phyloP scores from a whole-genome alignment of 2,888 invertebrate species.

The Ferrisia virgata region DNA sequence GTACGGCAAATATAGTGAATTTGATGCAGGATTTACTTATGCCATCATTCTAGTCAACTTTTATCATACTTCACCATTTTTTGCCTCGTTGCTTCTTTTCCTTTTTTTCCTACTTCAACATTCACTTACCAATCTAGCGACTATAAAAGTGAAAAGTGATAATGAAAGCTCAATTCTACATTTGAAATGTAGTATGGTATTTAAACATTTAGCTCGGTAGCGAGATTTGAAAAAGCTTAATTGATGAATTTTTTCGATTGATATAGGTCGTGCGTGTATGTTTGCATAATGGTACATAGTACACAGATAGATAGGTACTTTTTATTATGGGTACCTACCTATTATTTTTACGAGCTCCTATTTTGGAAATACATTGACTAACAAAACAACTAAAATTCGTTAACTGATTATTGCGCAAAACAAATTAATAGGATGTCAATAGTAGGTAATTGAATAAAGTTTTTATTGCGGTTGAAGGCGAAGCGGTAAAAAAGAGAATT shows the following conservation, averaged over 20 bases:
- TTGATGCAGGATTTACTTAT: not conserved
- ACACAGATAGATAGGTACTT: not conserved
- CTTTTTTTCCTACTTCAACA: not conserved
- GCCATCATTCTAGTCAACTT: not conserved
- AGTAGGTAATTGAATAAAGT: not conserved
- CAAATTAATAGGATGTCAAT: not conserved
- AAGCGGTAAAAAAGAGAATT: not conserved
- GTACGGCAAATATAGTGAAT: not conserved
- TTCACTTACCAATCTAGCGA: too few species aligned
- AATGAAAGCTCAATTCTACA: not conserved
- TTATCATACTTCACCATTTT: not conserved
- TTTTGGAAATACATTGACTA: not conserved
- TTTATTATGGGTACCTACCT: not conserved
- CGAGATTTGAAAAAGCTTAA: not conserved
- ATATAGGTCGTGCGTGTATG: not conserved
- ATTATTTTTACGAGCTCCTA: not conserved
- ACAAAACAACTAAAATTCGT: not conserved
- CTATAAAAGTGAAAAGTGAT: not conserved
- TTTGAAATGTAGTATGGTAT: not conserved
- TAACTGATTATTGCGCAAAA: not conserved
- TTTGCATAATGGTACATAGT: too few species aligned
- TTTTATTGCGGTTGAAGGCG: not conserved
- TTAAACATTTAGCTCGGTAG: too few species aligned
- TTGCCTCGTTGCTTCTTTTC: not conserved
- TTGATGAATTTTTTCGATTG: not conserved